phyloP scores from a whole-genome alignment of 2,797 vertebrate species.

The Calcarius lapponicus region DNA sequence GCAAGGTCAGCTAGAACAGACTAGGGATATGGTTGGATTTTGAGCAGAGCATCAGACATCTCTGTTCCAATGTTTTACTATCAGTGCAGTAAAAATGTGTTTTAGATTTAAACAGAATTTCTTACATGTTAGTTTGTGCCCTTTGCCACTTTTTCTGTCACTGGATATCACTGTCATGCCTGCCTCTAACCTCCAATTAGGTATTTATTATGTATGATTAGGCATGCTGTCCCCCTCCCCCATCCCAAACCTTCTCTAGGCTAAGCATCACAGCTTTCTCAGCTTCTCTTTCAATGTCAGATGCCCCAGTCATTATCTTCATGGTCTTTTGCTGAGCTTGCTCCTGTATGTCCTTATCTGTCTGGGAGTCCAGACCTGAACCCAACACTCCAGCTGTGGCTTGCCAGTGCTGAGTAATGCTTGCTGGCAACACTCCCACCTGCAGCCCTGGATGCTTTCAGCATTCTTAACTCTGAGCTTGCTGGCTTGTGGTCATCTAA shows the following conservation, averaged over 20 bases:
- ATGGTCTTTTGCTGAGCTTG: background rate
- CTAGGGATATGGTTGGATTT: background rate
- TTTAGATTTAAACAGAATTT: background rate
- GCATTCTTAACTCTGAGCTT: background rate
- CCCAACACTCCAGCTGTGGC: background rate
- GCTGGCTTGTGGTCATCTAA: background rate
- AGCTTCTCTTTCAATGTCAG: background rate
- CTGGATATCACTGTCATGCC: background rate
- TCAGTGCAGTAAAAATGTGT: background rate
- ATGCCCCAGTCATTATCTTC: background rate
- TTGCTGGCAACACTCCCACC: background rate
- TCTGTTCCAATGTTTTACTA: background rate
- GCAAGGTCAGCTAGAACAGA: background rate
- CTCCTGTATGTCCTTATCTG: background rate
- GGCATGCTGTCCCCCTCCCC: accelerated
- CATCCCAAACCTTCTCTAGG: background rate
- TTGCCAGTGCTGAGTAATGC: slow-evolving; percentile 30
- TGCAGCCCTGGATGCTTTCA: background rate
- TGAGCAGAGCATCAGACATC: background rate
- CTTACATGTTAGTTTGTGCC: background rate
- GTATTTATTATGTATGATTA: background rate
- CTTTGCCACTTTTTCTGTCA: background rate
- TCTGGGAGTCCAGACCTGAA: background rate
- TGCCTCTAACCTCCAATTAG: background rate
- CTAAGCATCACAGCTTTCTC: background rate